These are phyloP conservation scores for Anthrax anthrax DNA, from an alignment of 2,888 invertebrate genomes.

Conservation along the genomic window DNA sequence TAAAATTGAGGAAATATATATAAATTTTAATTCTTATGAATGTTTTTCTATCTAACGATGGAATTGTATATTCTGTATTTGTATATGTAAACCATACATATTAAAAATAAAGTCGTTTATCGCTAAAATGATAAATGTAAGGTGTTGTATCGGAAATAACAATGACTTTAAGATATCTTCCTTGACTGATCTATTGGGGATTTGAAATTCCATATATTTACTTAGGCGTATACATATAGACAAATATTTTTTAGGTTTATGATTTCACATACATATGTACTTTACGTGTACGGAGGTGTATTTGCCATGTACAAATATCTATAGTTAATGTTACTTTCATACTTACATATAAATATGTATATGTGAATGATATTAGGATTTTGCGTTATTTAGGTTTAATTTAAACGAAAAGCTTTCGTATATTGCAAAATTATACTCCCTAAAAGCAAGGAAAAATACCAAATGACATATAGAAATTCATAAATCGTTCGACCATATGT, in stretches of 20 bases:
- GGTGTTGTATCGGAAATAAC: constrained; percentile 12
- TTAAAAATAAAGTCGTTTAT: too few species aligned
- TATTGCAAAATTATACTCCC: neutral
- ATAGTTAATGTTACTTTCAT: too few species aligned
- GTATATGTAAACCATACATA: too few species aligned
- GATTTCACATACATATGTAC: too few species aligned
- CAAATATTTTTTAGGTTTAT: too few species aligned
- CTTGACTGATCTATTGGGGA: constrained; percentile 4
- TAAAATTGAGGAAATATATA: too few species aligned
- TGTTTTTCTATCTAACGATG: too few species aligned
- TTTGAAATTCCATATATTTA: neutral
- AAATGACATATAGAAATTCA: constrained; percentile 12
- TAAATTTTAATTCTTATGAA: too few species aligned
- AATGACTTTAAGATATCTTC: constrained; percentile 11
- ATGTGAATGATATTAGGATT: too few species aligned
- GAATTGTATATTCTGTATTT: too few species aligned
- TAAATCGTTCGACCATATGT: constrained; percentile 12
- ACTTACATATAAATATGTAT: too few species aligned
- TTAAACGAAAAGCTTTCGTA: neutral
- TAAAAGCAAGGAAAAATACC: neutral
- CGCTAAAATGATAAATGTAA: constrained; percentile 8
- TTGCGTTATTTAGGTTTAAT: neutral
- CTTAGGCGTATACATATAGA: neutral
- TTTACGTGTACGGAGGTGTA: neutral
- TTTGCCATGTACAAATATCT: too few species aligned